Percentiles rank a stretch among this genome's conserved stretches.
Conservation (phyloP, 2,797 vertebrate species). For the Podargus strigoides region DNA sequence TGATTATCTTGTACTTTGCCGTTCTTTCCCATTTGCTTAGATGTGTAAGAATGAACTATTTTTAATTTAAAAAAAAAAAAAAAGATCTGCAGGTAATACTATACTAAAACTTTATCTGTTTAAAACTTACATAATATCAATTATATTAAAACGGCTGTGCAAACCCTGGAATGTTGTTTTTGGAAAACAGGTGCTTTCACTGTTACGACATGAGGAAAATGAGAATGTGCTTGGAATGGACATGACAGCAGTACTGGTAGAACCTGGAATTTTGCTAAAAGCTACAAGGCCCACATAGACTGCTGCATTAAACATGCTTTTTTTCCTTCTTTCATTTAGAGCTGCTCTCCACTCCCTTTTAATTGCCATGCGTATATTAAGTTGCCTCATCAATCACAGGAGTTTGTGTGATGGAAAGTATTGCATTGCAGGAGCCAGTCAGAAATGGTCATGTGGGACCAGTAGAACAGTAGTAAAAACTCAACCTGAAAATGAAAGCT, state of each 20-base stretch:
- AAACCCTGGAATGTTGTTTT: not conserved
- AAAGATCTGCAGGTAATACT: not conserved
- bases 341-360: not conserved
- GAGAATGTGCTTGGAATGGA: not conserved
- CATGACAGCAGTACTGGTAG: not conserved
- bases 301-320: not conserved
- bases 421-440: not conserved
- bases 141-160: not conserved
- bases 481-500: not conserved
- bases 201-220: not conserved
- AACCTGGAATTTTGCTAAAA: conserved; percentile 4
- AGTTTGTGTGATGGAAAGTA: not conserved
- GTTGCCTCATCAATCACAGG: not conserved
- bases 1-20: not conserved
- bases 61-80: not conserved
- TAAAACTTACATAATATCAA: not conserved
- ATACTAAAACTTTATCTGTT: not conserved
- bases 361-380: not conserved
- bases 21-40: not conserved
- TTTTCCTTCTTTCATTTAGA: not conserved
- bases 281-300: not conserved
- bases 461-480: not conserved
- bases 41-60: not conserved
- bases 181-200: not conserved
- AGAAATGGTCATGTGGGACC: not conserved